Base-by-base conservation (phyloP, 1,140 invertebrate species). In the Habropoda laboriosa region DNA sequence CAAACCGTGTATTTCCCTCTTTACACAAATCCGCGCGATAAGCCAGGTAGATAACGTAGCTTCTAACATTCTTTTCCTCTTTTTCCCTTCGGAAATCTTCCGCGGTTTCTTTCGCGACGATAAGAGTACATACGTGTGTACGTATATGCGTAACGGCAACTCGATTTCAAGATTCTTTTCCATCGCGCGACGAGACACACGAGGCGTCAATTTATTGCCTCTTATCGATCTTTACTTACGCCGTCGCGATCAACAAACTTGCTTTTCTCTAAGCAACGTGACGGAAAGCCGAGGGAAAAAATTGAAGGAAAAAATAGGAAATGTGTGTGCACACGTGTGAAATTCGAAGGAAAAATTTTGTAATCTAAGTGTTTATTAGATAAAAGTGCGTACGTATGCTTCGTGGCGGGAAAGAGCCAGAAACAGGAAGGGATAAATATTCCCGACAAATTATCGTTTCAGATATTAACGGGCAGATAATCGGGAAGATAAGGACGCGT, bases 361-460 rank as follows among this genome's bases (percentile, higher is more conserved):
- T 4, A 13, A 66, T 66, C 27, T 51, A 18, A n/a, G 6, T 49
- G n/a, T 6, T 18, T 42, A 42, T 42, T 63, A 27, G n/a, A 30
- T 66, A 49, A 13, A 21, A n/a, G n/a, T n/a, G n/a, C 16, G 5
- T n/a, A 32, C 21, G n/a, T n/a, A n/a, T 18, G 18, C 40, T 71
- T 51, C 64, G 38, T n/a, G 24, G 21, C 10, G 21, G 35, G n/a
- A 10, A 64, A 60, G 27, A 6, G 32, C 27, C 32, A 16, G 45
- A 38, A 49, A 7, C 42, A 58, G 75, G 75, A 78, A 78, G 55
- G 75, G 66, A 78, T 71, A 78, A 78, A 78, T 78, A 78, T 78
- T 53, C 55, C 45, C 53, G 75, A 71, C 67, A 70, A 78, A 78
- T 78, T 38, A 78, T 71, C 61, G 75, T 78, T 71, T 18, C 55